Evolutionary conservation across 2,113 vertebrate species (phyloP), one percentile per base, ranked within the genome.

Genomic region (Turnix velox): DNA sequence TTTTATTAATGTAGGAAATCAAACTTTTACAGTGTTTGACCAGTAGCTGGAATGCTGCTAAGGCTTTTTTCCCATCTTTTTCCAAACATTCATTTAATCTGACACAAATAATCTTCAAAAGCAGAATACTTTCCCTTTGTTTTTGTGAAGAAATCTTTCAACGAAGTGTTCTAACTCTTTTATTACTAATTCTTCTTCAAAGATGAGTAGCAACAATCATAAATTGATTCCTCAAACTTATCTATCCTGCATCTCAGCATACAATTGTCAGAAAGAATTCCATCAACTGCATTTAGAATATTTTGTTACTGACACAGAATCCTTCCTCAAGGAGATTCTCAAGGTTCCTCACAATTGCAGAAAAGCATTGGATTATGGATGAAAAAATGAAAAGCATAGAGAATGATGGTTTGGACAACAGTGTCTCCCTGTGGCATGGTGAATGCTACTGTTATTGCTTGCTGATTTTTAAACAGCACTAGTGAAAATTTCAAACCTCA

Each of bases 141-240:
- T 58, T 73, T 48, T 13, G 9, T 35, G 24, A 80, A 57, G 4
- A 83, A 88, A 88, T 37, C 9, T 69, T 25, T 74, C 37, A 68
- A 24, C 5, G 46, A 31, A 46, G 9, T 24, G 46, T 14, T 9
- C 40, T 45, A 58, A 28, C 3, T 30, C 0, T 35, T 43, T 39
- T 31, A 14, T 25, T 62, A 46, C 37, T 18, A 20, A 14, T 57
- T 82, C 10, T 42, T 67, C 54, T 77, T 39, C n/a, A 66, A 76
- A 71, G 20, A 24, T 0, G 1, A 28, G 14, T 23, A 58, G 16
- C 49, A 71, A 58, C 30, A 40, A 54, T 15, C 6, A 1, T 15
- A 58, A 58, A 78, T 4, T 55, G 27, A 63, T 86, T 74, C 51
- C n/a, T 49, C 49, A 46, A 7, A 22, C 14, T 51, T 58, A 39